These are phyloP conservation scores for Rhagium mordax DNA, from an alignment of 2,888 invertebrate species.

Conservation along the genomic window DNA sequence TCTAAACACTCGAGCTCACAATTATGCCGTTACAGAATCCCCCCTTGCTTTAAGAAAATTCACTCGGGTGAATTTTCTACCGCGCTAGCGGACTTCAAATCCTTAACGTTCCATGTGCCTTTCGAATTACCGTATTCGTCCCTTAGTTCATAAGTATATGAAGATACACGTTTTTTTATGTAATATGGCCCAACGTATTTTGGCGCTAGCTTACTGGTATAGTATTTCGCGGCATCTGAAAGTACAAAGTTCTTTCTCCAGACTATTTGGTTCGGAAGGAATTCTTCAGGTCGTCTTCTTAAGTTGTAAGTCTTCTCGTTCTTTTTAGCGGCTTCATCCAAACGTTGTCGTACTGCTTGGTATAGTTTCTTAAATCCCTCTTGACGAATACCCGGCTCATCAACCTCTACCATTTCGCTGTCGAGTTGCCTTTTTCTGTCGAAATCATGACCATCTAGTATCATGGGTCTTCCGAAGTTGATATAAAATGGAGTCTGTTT, in stretches of 20 bases:
- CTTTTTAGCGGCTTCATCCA: no score
- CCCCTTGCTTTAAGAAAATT: no score
- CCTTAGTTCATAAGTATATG: not conserved
- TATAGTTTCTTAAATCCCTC: no score
- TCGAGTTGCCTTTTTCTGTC: no score
- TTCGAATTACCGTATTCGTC: not conserved
- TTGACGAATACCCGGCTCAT: no score
- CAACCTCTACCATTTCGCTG: not conserved
- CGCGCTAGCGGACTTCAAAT: not conserved
- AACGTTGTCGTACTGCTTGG: no score
- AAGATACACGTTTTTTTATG: not conserved
- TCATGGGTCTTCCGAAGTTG: not conserved
- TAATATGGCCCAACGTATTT: not conserved
- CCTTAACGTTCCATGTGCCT: not conserved
- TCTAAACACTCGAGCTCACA: no score
- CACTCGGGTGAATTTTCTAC: not conserved
- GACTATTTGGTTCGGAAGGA: not conserved
- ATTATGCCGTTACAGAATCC: no score
- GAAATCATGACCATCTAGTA: not conserved
- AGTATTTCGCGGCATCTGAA: conserved; percentile 1
- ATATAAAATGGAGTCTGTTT: not conserved
- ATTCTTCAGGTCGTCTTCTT: not conserved
- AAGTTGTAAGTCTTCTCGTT: no score
- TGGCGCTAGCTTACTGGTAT: conserved; percentile 1
- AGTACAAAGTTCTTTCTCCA: not conserved